These are phyloP conservation scores for Galbula dea DNA, from an alignment of 2,113 vertebrate species.

Conservation along the genomic window DNA sequence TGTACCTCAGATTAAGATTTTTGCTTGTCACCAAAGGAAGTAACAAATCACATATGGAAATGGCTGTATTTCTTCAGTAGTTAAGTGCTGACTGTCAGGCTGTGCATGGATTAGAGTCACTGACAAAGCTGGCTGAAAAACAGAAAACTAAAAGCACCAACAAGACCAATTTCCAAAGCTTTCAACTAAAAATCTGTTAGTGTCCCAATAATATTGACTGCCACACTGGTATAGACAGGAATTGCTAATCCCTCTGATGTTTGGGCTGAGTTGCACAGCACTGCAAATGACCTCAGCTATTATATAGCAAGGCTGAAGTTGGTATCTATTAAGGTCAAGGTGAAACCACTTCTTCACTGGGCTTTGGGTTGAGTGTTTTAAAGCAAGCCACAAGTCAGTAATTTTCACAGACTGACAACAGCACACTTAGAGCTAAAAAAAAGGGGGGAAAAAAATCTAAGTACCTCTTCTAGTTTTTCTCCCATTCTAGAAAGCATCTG, in stretches of 20 bases:
- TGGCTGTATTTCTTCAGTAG: not conserved
- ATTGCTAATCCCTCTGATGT: not conserved
- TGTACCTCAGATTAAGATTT: constrained; percentile 41
- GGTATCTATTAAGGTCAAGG: not conserved
- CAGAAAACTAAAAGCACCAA: constrained; percentile 27
- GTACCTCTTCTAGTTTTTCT: not conserved
- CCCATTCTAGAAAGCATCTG: not conserved
- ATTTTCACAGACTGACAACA: not conserved
- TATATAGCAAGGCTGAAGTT: rapidly evolving
- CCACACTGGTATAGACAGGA: not conserved
- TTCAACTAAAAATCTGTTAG: not conserved
- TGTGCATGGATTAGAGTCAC: constrained; percentile 13
- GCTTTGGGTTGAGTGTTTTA: not conserved
- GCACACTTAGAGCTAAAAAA: not conserved
- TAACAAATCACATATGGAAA: not conserved
- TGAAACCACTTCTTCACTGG: not conserved
- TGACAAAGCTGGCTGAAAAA: constrained; percentile 41
- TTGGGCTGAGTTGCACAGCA: not conserved
- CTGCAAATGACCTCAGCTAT: not conserved
- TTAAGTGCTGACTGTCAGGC: not conserved
- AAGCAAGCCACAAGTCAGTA: not conserved
- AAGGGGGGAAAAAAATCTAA: not conserved
- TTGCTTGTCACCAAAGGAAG: constrained; percentile 21
- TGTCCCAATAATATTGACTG: not conserved
- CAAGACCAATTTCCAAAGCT: constrained; percentile 8